Conservation (phyloP, 2,113 vertebrate genomes). For the Neolamprologus fasciatus region DNA sequence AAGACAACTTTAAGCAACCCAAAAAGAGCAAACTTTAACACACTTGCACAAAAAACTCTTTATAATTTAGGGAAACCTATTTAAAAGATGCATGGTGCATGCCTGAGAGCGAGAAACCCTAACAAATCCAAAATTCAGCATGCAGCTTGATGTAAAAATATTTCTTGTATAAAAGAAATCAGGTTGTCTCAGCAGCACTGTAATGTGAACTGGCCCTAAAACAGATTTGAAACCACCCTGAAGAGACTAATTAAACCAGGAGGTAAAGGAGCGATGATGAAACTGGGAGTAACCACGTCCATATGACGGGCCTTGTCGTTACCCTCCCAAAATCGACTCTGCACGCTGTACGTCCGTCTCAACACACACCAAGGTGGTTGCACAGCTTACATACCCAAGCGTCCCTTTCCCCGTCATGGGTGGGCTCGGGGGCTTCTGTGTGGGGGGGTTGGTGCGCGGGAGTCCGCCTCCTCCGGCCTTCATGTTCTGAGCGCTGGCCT, state of each 20-base stretch:
- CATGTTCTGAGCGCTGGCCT: constrained; percentile 99
- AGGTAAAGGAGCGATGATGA: constrained; percentile 7
- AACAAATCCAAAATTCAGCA: neutral
- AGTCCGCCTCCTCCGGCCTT: constrained; percentile 90
- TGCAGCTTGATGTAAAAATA: neutral
- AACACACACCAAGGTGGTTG: neutral
- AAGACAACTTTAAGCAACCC: neutral
- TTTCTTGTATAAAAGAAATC: neutral
- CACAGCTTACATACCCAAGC: constrained; percentile 81
- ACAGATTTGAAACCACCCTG: neutral
- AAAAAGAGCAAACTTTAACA: neutral
- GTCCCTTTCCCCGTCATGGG: constrained; percentile 95
- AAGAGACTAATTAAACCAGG: neutral
- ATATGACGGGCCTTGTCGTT: neutral
- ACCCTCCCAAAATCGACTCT: neutral
- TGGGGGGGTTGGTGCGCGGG: constrained; percentile 92
- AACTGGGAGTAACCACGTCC: constrained; percentile 11
- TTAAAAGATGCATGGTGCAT: neutral
- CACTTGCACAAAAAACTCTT: neutral
- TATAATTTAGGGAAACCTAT: neutral
- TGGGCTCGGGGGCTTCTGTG: constrained; percentile 97
- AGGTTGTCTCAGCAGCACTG: neutral
- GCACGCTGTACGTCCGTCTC: neutral
- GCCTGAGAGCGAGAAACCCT: neutral
- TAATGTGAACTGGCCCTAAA: neutral